Base-by-base conservation (phyloP, 2,113 vertebrate genomes). In the Nettapus auritus region DNA sequence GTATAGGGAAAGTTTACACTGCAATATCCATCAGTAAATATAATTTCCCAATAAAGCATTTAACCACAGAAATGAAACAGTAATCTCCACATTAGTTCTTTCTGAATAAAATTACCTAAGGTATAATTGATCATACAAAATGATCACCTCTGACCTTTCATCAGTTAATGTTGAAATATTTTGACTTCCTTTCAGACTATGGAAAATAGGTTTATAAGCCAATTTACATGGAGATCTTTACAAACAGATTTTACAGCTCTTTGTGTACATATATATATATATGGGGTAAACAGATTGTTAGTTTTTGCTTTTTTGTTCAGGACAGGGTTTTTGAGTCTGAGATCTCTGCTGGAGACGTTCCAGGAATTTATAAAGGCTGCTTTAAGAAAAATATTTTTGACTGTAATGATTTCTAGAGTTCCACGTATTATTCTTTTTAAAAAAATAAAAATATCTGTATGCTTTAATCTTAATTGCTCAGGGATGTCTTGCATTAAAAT, bases 401-500 rank as follows among this genome's bases (percentile, higher is more conserved):
- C 7, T 68, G 11, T 13, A 62, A 56, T 29, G 7, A 34, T 71
- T 89, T 84, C 33, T 53, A 70, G 9, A 46, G 20, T 82, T 81
- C 44, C 17, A 48, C 23, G 6, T 48, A 56, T 10, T 66, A 26
- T 33, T 62, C 2, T 50, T 42, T 42, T n/a, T 2, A 71, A 52
- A 26, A 7, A 85, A 71, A 20, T 19, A 46, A 46, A 19, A 22
- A 48, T 42, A 57, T 3, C 8, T 55, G 0, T 38, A 8, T 38
- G 11, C 1, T 84, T 74, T 59, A n/a, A 26, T 40, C 62, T 29
- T 33, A 25, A 36, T n/a, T 84, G 62, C 19, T 78, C 36, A 48
- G 50, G 6, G 46, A 31, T 0, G 0, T 23, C 2, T 8, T 53
- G 3, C 8, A 21, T 57, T 62, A 62, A 20, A 82, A 56, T 2